Base-by-base conservation (phyloP, 2,113 vertebrate species). In the Paramormyrops kingsleyae region DNA sequence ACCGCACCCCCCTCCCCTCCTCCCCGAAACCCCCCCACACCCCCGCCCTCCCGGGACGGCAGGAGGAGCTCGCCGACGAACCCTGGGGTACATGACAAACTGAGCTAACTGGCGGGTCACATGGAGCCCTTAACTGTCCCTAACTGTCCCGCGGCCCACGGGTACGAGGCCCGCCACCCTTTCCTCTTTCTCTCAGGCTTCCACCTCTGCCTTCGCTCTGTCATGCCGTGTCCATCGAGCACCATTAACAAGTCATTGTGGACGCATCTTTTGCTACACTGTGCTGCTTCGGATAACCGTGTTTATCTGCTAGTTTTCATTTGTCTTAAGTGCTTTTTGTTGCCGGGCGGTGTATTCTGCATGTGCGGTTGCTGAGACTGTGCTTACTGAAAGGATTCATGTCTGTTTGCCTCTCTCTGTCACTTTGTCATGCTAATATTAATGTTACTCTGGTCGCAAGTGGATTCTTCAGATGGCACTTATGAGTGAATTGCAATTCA, bases 51-150 rank as follows among this genome's bases (percentile, higher is more conserved):
- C 93, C 95, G 94, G 94, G 94, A 93, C 94, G 94, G 56, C 86
- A 95, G 96, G 95, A 95, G 39, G 52, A 94, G 94, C 92, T 90
- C 94, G 95, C 94, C 94, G 94, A 94, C 91, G 93, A 93, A 87
- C 93, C 92, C 91, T 94, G 94, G 95, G 96, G 39, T 96, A 96
- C 70, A 91, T 80, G 84, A 87, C 47, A n/a, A 74, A 27, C 83
- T 42, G 66, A 49, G 35, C 52, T 87, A 42, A 39, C 53, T 42
- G 74, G 35, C 2, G 35, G 35, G 6, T 35, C 35, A 10, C 15
- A 4, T 42, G 4, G 91, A 93, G 88, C 89, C 92, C 93, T 93
- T 96, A 91, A 94, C 91, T 91, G 90, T 90, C 89, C 89, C 93
- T 92, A 92, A 94, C 21, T n/a, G 56, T n/a, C 24, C 56, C 0